These are phyloP conservation scores for Caenorhabditis brenneri DNA, from an alignment of 1,140 invertebrate species.

Conservation along the genomic window DNA sequence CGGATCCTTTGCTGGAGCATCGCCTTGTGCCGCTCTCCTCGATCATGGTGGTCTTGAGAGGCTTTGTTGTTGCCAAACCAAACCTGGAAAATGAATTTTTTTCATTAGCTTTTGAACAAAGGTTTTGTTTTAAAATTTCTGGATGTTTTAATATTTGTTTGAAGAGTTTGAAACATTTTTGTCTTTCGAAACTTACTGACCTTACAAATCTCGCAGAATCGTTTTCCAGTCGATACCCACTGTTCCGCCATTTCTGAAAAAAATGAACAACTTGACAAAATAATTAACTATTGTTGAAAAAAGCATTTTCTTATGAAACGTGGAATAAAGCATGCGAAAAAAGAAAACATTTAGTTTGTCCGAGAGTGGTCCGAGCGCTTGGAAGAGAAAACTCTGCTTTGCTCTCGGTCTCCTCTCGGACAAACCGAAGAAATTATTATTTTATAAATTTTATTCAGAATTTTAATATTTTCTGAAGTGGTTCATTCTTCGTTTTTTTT, in stretches of 20 bases:
- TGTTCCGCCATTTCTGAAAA: constrained; percentile 19
- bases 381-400: too few species aligned
- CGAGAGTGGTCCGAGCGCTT: background rate
- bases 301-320: background rate
- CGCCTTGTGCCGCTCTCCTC: background rate
- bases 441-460: too few species aligned
- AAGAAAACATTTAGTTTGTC: background rate
- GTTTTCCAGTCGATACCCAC: background rate
- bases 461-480: background rate
- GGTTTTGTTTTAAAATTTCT: background rate
- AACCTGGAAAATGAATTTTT: background rate
- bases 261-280: background rate
- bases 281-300: background rate
- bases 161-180: background rate
- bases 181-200: background rate
- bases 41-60: constrained; percentile 11
- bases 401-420: background rate
- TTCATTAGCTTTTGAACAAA: background rate
- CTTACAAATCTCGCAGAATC: constrained; percentile 31
- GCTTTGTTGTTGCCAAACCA: constrained; percentile 24
- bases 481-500: background rate
- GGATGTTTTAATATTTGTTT: background rate
- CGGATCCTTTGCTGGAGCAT: constrained; percentile 12
- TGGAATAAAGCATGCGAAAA: too few species aligned
- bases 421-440: background rate